Conservation (phyloP, 2,113 vertebrate genomes). For the Cervus canadensis region DNA sequence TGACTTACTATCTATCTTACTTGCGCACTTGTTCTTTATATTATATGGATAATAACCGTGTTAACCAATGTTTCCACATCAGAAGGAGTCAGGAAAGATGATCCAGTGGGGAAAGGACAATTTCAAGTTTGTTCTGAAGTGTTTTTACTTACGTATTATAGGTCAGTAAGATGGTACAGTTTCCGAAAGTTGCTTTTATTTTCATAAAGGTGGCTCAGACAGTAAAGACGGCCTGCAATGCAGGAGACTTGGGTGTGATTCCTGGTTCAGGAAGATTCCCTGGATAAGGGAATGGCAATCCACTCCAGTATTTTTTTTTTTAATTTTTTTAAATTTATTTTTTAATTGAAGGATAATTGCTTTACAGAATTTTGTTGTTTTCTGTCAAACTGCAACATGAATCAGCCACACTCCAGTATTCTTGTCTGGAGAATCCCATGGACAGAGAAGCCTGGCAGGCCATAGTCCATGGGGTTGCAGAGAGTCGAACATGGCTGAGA, state of each 20-base stretch:
- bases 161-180: neutral
- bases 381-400: neutral
- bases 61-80: neutral
- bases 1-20: neutral
- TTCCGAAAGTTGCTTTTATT: slow-evolving; percentile 6
- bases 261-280: neutral
- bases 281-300: neutral
- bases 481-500: neutral
- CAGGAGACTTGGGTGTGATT: neutral
- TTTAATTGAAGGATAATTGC: neutral
- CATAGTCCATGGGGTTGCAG: neutral
- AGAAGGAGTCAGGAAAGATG: neutral
- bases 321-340: neutral
- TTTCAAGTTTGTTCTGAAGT: neutral
- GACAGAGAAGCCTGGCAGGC: neutral
- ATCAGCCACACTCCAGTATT: neutral
- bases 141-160: neutral
- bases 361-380: neutral
- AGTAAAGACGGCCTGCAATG: neutral
- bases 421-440: neutral
- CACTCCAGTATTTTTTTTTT: neutral
- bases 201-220: neutral
- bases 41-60: neutral
- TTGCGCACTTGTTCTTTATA: neutral
- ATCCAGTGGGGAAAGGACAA: neutral